Evolutionary conservation across 2,888 invertebrate genomes (phyloP).

Genomic region (Mimumesa dahlbomi): DNA sequence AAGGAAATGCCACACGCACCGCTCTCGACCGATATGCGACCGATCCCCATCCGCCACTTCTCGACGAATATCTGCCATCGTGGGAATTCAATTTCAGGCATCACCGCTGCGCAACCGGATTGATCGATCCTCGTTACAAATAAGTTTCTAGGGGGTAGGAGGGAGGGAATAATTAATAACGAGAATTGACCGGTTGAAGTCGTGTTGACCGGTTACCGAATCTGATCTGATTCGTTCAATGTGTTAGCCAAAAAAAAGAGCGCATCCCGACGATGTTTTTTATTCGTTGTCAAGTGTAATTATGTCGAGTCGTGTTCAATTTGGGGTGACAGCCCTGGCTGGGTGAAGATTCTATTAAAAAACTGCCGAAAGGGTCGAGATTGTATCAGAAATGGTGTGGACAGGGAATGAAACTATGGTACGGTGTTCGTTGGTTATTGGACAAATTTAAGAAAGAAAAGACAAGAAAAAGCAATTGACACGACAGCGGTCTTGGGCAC

Average conservation of each 20-base stretch:
- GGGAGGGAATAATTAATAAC: constrained; percentile 48
- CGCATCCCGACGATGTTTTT: background rate
- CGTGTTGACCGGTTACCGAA: background rate
- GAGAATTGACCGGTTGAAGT: constrained; percentile 17
- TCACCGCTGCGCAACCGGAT: constrained; percentile 47
- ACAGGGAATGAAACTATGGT: too few species aligned
- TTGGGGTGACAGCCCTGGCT: too few species aligned
- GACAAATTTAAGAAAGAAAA: too few species aligned
- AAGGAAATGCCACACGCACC: constrained; percentile 13
- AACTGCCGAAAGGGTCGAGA: too few species aligned
- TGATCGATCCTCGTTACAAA: constrained; percentile 40
- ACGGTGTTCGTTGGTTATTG: too few species aligned
- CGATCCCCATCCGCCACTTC: constrained; percentile 17
- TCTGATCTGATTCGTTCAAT: too few species aligned
- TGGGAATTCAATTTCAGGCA: constrained; percentile 60
- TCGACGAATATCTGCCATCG: constrained; percentile 45
- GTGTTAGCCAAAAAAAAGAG: too few species aligned
- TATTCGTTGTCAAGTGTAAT: too few species aligned
- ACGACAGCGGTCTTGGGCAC: too few species aligned
- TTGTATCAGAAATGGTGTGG: too few species aligned
- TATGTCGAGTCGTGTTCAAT: too few species aligned
- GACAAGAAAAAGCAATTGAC: background rate
- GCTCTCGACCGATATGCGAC: constrained; percentile 17
- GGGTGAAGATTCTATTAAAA: too few species aligned
- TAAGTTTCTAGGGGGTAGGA: constrained; percentile 10